Evolutionary conservation across 2,888 invertebrate genomes (phyloP).

Genomic region (Bimastos eiseni): DNA sequence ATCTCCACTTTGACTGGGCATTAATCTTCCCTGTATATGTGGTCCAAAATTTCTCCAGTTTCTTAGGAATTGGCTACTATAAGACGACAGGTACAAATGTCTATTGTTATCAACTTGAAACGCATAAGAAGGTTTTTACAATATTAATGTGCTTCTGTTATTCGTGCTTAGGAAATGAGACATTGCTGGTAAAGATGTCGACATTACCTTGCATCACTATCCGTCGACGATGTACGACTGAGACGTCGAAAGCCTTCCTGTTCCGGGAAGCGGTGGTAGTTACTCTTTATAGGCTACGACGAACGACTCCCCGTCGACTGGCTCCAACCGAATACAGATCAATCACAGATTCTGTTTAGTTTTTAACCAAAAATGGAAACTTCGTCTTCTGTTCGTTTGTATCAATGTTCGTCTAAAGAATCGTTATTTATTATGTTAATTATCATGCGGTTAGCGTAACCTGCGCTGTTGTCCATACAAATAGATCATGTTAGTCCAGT

Average conservation of each 20-base stretch:
- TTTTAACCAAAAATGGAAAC: not conserved
- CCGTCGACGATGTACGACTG: not conserved
- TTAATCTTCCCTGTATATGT: no score
- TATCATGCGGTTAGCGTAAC: not conserved
- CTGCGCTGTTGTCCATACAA: not conserved
- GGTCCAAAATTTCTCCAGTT: no score
- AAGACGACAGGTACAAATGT: not conserved
- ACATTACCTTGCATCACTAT: not conserved
- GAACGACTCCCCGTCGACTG: not conserved
- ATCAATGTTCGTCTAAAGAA: not conserved
- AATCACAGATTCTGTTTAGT: not conserved
- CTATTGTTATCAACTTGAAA: not conserved
- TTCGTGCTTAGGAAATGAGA: not conserved
- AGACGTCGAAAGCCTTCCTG: not conserved
- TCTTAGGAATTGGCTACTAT: not conserved
- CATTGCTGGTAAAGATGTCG: not conserved
- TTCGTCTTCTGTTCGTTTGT: not conserved
- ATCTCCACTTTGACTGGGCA: no score
- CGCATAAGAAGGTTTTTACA: not conserved
- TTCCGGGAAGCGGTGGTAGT: not conserved
- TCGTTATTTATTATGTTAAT: not conserved
- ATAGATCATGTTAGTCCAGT: not conserved
- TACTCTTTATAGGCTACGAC: not conserved
- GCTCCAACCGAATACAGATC: not conserved
- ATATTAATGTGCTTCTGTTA: not conserved